Evolutionary conservation across 2,797 vertebrate genomes (phyloP).

Genomic region (Notolepis coatsorum): DNA sequence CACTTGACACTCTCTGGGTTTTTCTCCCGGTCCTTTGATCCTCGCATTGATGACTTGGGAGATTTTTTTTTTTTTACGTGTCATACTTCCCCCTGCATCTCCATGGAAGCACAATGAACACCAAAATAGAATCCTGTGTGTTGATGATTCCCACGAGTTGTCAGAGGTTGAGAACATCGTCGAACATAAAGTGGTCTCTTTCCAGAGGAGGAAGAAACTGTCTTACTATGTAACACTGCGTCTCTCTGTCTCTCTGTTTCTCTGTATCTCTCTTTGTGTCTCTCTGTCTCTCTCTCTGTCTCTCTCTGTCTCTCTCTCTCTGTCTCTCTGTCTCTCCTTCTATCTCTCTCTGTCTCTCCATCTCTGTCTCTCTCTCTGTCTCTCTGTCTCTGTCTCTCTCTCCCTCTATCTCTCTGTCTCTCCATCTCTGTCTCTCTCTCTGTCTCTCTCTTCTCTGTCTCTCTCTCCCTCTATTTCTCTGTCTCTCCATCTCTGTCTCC

Average conservation of each 20-base stretch:
- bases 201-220: too few species aligned
- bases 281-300: background rate
- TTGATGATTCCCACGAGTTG: background rate
- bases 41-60: background rate
- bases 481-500: too few species aligned
- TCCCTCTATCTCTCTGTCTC: too few species aligned
- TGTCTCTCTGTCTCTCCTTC: too few species aligned
- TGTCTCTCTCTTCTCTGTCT: constrained; percentile 18
- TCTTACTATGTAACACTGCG: too few species aligned
- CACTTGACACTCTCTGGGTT: background rate
- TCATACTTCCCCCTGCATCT: background rate
- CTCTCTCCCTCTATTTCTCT: background rate
- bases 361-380: background rate
- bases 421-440: background rate
- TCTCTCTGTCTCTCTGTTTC: too few species aligned
- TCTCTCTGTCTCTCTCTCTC: background rate
- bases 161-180: too few species aligned
- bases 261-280: too few species aligned
- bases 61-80: too few species aligned
- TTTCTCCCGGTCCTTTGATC: background rate
- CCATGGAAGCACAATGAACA: background rate
- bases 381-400: background rate
- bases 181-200: too few species aligned
- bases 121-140: background rate
- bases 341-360: too few species aligned